Conservation (phyloP, 2,888 invertebrate genomes). For the Crematogaster levior region DNA sequence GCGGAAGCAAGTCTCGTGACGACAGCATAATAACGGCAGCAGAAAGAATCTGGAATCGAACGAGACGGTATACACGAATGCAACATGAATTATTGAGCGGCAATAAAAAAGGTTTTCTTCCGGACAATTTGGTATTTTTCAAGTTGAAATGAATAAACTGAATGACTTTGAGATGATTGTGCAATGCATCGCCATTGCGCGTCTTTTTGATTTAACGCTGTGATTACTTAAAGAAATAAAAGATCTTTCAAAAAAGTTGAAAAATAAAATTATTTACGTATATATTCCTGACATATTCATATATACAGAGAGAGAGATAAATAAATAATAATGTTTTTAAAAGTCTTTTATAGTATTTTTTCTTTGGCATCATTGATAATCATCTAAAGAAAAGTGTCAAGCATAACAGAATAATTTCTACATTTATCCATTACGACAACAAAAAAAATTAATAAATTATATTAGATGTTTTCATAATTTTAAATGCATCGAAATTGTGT, state of each 20-base stretch:
- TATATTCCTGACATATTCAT: background rate
- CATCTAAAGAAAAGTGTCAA: background rate
- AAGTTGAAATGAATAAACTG: background rate
- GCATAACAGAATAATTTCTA: background rate
- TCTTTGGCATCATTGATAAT: background rate
- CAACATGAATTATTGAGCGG: slow-evolving; percentile 32
- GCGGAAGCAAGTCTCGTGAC: slow-evolving; percentile 1
- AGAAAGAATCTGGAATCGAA: slow-evolving; percentile 33
- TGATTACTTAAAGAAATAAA: background rate
- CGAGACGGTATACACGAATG: slow-evolving; percentile 2
- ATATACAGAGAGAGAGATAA: too few relatives aligned
- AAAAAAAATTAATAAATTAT: background rate
- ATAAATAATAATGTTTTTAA: background rate
- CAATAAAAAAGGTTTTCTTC: slow-evolving; percentile 9
- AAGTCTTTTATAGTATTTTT: background rate
- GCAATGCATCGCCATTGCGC: background rate
- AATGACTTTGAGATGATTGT: slow-evolving; percentile 1
- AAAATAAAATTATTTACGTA: background rate
- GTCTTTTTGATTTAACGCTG: background rate
- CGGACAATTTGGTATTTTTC: background rate
- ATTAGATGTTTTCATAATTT: background rate
- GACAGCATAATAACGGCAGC: slow-evolving; percentile 9
- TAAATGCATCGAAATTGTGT: background rate
- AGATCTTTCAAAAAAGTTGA: background rate
- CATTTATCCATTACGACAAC: background rate